A percentile compares a stretch with the other conserved stretches of the same genome.
Evolutionary conservation across 2,113 vertebrate species (phyloP).

Genomic region (Antechinus stuartii): DNA sequence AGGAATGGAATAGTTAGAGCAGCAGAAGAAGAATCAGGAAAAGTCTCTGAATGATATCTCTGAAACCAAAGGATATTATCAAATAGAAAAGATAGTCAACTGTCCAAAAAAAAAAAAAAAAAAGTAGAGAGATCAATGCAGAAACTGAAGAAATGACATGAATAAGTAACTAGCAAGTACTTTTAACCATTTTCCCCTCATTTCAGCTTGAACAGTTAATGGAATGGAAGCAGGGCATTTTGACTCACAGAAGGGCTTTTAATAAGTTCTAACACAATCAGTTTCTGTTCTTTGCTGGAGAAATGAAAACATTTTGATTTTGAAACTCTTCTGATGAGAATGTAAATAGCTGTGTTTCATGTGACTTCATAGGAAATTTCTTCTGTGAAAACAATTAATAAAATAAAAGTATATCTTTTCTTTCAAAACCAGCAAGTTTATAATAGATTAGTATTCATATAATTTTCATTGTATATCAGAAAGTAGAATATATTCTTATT

Average conservation of each 20-base stretch:
- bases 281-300: slow-evolving; percentile 70
- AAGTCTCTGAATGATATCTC: no score
- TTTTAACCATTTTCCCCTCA: slow-evolving; percentile 55
- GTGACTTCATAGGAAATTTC: slow-evolving; percentile 49
- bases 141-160: background rate
- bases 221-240: slow-evolving; percentile 66
- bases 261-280: slow-evolving; percentile 74
- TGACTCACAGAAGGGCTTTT: slow-evolving; percentile 70
- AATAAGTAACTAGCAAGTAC: no score
- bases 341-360: slow-evolving; percentile 59
- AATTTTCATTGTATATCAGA: slow-evolving; percentile 75
- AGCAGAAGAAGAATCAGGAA: no score
- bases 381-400: slow-evolving; percentile 79
- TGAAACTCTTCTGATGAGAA: slow-evolving; percentile 71
- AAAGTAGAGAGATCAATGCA: background rate
- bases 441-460: slow-evolving; percentile 75
- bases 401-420: slow-evolving; percentile 76
- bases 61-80: no score
- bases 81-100: background rate
- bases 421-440: slow-evolving; percentile 71
- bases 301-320: slow-evolving; percentile 77
- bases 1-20: no score
- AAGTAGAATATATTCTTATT: slow-evolving; percentile 77
- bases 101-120: background rate
- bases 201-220: slow-evolving; percentile 69